Evolutionary conservation across 2,888 invertebrate genomes (phyloP), one percentile per base, ranked within the genome.

Genomic region (Dasypolia templi): DNA sequence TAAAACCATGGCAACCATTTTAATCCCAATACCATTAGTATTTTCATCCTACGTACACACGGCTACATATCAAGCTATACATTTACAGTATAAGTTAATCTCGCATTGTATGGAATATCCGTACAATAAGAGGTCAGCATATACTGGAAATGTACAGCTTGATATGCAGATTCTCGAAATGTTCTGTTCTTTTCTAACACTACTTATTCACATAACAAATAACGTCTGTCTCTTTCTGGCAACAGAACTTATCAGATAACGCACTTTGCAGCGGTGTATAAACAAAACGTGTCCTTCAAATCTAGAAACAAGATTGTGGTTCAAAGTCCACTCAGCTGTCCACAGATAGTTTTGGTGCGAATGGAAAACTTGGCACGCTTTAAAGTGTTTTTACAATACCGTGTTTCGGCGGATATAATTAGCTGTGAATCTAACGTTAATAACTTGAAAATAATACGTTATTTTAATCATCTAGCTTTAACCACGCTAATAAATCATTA

Each of bases 261-360:
- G 85, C 39, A 70, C 85, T 85, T 82, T 78, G 77, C 1, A 66
- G 39, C 78, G 51, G 73, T 76, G 73, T 86, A 85, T 75, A 86
- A 84, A 86, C 86, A 81, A 71, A 63, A 62, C n/a, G 29, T 61
- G 86, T 67, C 86, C 82, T 86, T 82, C 77, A 67, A 66, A 67
- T 49, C 49, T 58, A 53, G 42, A 72, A 62, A 44, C 78, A 79
- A 73, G 14, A 79, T 86, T 76, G 75, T 74, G 73, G 75, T 12
- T 0, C 79, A 77, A 77, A 83, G 82, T 84, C 49, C 53, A 42
- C 29, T 29, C 66, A 75, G 53, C 59, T 68, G 75, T 69, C 59
- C 58, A 46, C n/a, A 32, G 61, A 12, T 32, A 56, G 42, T 81
- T 80, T 82, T 84, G 81, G 75, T 83, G 81, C 81, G 63, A 82